Evolutionary conservation across 2,113 vertebrate species (phyloP).

Genomic region (Ursus arctos): DNA sequence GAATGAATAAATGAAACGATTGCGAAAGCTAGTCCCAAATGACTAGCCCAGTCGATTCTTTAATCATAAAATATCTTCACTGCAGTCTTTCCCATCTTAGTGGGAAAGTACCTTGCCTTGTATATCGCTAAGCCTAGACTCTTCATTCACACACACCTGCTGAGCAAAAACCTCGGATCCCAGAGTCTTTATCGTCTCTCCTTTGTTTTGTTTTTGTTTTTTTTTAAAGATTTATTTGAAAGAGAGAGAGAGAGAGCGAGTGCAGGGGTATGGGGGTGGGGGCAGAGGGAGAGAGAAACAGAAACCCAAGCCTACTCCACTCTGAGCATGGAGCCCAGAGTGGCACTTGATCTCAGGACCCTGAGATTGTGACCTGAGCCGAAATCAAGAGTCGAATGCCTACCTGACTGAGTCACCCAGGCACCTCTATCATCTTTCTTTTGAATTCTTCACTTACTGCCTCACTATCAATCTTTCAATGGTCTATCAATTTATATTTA

Average conservation of each 20-base stretch:
- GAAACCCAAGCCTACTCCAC: not conserved
- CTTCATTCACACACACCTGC: not conserved
- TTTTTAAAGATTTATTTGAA: not conserved
- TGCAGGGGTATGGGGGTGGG: not conserved
- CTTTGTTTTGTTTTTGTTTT: not conserved
- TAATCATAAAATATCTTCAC: not conserved
- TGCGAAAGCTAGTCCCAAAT: conserved; percentile 10
- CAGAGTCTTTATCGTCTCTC: not conserved
- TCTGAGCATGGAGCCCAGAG: not conserved
- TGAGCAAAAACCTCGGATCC: not conserved
- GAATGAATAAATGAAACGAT: conserved; percentile 37
- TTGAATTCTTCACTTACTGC: not conserved
- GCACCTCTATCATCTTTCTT: not conserved
- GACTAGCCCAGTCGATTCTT: not conserved
- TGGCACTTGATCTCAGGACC: not conserved
- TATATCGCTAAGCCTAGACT: not conserved
- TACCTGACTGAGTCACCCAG: not conserved
- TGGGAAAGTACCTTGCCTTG: not conserved
- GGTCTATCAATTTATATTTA: not conserved
- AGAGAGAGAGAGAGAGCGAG: not conserved
- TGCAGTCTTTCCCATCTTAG: not conserved
- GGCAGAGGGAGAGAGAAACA: not conserved
- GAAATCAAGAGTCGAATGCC: not conserved
- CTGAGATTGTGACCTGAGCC: not conserved
- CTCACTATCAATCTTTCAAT: not conserved